phyloP scores from a whole-genome alignment of 2,113 vertebrate species.

The Harpagus bidentatus region DNA sequence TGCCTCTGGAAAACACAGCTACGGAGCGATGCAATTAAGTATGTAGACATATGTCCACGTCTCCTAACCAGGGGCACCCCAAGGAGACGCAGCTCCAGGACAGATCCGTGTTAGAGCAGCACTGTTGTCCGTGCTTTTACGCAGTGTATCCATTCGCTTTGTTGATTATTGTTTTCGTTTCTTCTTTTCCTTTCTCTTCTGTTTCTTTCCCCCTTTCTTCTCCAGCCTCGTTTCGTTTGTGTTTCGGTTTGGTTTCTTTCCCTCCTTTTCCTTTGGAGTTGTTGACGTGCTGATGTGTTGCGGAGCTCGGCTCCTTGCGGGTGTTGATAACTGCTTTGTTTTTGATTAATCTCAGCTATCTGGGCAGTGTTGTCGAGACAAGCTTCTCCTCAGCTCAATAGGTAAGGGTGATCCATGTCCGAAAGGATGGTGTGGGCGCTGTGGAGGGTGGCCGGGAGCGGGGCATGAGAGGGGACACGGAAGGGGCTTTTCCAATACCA shows the following conservation, averaged over 20 bases:
- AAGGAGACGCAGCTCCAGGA: slow-evolving; percentile 41
- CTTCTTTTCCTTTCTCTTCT: slow-evolving; percentile 73
- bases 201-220: slow-evolving; percentile 71
- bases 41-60: not conserved
- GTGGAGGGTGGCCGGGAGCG: slow-evolving; percentile 65
- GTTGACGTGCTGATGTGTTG: slow-evolving; percentile 76
- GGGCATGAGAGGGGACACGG: slow-evolving; percentile 84
- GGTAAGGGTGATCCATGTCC: slow-evolving; percentile 99
- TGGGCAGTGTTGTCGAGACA: slow-evolving; percentile 99
- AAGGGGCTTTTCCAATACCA: slow-evolving; percentile 91
- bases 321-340: slow-evolving; percentile 98
- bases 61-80: not conserved
- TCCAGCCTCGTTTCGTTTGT: slow-evolving; percentile 61
- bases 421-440: slow-evolving; percentile 81
- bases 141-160: slow-evolving; percentile 68
- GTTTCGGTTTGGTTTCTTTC: slow-evolving; percentile 55
- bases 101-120: slow-evolving; percentile 49
- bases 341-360: slow-evolving; percentile 99
- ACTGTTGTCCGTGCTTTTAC: slow-evolving; percentile 66
- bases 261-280: slow-evolving; percentile 67
- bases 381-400: slow-evolving; percentile 99
- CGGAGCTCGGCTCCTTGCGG: slow-evolving; percentile 73
- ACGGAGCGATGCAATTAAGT: not conserved
- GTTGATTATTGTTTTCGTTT: slow-evolving; percentile 53
- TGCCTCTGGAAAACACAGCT: slow-evolving; percentile 12